phyloP scores from a whole-genome alignment of 2,888 invertebrate genomes.

The Nebria brevicollis region DNA sequence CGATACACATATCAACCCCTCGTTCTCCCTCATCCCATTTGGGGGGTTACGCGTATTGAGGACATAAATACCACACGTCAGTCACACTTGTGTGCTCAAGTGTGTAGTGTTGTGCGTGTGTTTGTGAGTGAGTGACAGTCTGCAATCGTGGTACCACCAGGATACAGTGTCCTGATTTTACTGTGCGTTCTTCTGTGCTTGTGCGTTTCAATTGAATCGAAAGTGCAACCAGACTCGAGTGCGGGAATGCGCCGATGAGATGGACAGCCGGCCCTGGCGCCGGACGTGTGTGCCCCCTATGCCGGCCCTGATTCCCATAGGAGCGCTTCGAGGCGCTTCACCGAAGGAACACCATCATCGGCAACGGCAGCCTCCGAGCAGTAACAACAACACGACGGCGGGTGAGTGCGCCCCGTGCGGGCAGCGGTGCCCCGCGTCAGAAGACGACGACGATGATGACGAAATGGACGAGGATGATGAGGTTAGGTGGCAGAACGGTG shows the following conservation, averaged over 20 bases:
- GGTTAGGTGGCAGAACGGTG: slow-evolving; percentile 24
- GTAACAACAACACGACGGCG: slow-evolving; percentile 25
- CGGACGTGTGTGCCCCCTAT: slow-evolving; percentile 59
- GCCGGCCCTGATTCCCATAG: slow-evolving; percentile 63
- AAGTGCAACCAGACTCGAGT: slow-evolving; percentile 25
- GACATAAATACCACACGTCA: not conserved
- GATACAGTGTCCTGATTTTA: not conserved
- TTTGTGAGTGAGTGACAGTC: slow-evolving; percentile 11
- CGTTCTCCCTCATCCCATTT: not conserved
- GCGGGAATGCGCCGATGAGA: slow-evolving; percentile 50
- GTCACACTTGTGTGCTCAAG: slow-evolving; percentile 4
- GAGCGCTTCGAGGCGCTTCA: slow-evolving; percentile 57
- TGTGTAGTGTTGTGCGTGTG: slow-evolving; percentile 7
- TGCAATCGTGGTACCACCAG: not conserved
- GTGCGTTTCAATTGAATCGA: not conserved
- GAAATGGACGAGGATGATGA: slow-evolving; percentile 48
- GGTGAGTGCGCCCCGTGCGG: slow-evolving; percentile 12
- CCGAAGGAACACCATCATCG: slow-evolving; percentile 14
- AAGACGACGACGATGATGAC: slow-evolving; percentile 35
- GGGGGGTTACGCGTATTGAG: not conserved
- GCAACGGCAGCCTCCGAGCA: not conserved
- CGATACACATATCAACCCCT: not conserved
- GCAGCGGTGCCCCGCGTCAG: not conserved
- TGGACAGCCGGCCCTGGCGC: slow-evolving; percentile 45
- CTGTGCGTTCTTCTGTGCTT: not conserved